Evolutionary conservation across 1,140 invertebrate species (phyloP).

Genomic region (Bemisia tabaci): DNA sequence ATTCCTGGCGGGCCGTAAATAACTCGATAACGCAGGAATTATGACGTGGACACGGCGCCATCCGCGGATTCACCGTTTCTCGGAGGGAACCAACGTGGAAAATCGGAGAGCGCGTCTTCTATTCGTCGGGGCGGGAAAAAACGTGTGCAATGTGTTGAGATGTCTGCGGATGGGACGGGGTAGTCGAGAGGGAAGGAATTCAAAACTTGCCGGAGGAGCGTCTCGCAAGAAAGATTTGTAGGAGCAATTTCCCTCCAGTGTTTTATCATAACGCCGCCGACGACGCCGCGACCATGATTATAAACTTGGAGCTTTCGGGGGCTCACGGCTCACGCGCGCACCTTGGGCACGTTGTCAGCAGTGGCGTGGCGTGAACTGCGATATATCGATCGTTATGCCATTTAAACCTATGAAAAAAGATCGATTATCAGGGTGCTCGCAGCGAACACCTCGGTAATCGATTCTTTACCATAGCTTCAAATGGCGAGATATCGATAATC

Average conservation of each 20-base stretch:
- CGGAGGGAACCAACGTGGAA: not conserved
- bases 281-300: not conserved
- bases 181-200: not conserved
- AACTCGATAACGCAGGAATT: not conserved
- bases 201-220: not conserved
- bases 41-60: not conserved
- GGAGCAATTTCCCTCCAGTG: not conserved
- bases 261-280: not conserved
- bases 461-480: not conserved
- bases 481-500: too few relatives aligned
- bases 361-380: not conserved
- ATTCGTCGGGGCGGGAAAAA: not conserved
- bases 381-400: not conserved
- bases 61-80: not conserved
- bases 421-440: not conserved
- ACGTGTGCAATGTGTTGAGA: not conserved
- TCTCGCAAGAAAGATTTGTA: not conserved
- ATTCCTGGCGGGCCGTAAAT: too few relatives aligned
- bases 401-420: not conserved
- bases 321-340: too few relatives aligned
- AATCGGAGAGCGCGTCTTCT: not conserved
- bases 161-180: not conserved
- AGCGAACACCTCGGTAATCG: not conserved
- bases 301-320: not conserved
- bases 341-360: too few relatives aligned